Base-by-base conservation (phyloP, 2,797 vertebrate species). In the Takifugu rubripes region DNA sequence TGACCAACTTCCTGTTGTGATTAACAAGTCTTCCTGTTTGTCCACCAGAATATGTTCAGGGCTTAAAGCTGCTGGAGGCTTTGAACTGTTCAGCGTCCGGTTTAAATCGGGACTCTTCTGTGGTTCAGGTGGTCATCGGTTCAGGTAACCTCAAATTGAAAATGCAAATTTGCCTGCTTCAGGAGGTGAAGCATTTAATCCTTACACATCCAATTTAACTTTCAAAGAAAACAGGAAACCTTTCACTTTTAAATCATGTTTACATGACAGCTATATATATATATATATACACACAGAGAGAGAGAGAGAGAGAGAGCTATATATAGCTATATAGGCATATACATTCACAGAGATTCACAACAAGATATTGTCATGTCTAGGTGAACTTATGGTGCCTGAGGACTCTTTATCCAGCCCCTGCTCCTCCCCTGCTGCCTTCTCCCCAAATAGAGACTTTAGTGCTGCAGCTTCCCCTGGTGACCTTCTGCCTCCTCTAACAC, bases 41-140 rank as follows among this genome's bases (percentile, higher is more conserved):
- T 42, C 5, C 0, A 1, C 54, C 70, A 92, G 92, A 88, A 12
- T 84, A 72, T 0, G 68, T 90, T 4, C 84, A 84, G 77, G 84
- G 66, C 0, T 68, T 87, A 75, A 87, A 74, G 61, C 64, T 92
- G 31, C 52, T 90, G 17, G 64, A 82, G 26, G 9, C 9, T 26
- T 59, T 87, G 49, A 64, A 68, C 31, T 54, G 48, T 9, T 52
- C 27, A 5, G 43, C 42, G 3, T 31, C 43, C 0, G 7, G 3
- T 2, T 17, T 49, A 1, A 5, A 11, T 5, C 71, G 60, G 42
- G 71, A 79, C 47, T 54, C 79, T 0, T 44, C 76, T 0, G 78
- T 90, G 56, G 74, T 89, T 10, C 81, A 86, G 56, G 78, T 88
- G 56, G 75, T 91, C 44, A 77, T 91, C 7, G 77, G 80, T 27